Percentiles rank a stretch among this genome's conserved stretches.
phyloP scores from a whole-genome alignment of 2,888 invertebrate species.

The Lycaena phlaeas region DNA sequence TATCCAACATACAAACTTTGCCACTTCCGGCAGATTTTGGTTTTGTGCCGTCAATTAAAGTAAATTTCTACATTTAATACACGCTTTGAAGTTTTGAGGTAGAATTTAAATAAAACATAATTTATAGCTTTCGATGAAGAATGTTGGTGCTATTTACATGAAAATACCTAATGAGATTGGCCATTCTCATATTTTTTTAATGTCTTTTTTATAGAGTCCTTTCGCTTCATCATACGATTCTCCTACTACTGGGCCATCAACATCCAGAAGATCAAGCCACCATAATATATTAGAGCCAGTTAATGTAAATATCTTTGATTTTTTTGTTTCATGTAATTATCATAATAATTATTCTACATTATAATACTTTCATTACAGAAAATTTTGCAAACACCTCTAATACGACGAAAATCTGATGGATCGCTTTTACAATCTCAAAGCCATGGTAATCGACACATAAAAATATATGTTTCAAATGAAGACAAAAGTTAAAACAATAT shows the following conservation, averaged over 20 bases:
- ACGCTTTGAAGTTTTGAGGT: no score
- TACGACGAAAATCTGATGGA: constrained; percentile 60
- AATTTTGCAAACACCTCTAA: constrained; percentile 46
- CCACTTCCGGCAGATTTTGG: constrained; percentile 61
- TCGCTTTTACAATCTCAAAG: constrained; percentile 46
- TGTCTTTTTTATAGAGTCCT: no score
- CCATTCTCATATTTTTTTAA: no score
- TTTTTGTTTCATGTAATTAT: no score
- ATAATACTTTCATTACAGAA: constrained; percentile 48
- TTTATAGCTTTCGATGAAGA: no score
- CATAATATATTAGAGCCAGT: constrained; percentile 53
- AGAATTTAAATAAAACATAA: no score
- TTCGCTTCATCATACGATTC: constrained; percentile 47
- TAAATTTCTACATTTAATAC: constrained; percentile 20
- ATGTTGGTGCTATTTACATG: no score
- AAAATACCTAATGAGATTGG: no score
- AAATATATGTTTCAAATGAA: constrained; percentile 52
- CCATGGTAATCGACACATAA: constrained; percentile 46
- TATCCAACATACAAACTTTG: constrained; percentile 48
- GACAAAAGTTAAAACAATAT: no score
- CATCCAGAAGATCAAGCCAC: constrained; percentile 61
- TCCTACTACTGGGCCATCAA: constrained; percentile 56
- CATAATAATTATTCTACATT: no score
- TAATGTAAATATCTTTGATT: constrained; percentile 33
- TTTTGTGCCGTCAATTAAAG: constrained; percentile 58